A percentile compares a stretch with the other conserved stretches of the same genome.
Conservation (phyloP, 1,140 invertebrate genomes). For the Mercenaria mercenaria region DNA sequence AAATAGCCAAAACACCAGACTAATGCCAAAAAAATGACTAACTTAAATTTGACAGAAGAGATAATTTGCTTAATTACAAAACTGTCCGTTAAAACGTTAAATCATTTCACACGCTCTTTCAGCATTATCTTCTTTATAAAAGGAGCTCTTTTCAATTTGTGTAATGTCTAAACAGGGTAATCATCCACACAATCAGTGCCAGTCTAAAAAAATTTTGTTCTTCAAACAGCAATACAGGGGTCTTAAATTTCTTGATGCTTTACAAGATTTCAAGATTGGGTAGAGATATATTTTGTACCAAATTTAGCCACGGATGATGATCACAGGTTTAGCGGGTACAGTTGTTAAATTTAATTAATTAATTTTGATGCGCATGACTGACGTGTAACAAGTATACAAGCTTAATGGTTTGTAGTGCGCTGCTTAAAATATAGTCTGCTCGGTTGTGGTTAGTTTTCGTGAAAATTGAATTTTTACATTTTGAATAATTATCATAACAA, state of each 20-base stretch:
- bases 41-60: neutral
- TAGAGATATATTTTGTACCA: neutral
- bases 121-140: neutral
- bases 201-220: neutral
- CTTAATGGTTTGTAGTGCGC: no score
- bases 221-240: neutral
- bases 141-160: neutral
- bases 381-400: no score
- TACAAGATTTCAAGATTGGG: neutral
- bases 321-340: neutral
- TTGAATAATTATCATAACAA: no score
- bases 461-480: no score
- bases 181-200: neutral
- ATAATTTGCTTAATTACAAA: conserved; percentile 1
- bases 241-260: neutral
- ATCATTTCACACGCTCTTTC: neutral
- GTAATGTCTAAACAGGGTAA: neutral
- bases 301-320: neutral
- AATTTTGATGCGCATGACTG: neutral
- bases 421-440: no score
- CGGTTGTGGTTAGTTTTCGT: no score
- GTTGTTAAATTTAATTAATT: neutral
- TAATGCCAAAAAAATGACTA: neutral
- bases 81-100: neutral
- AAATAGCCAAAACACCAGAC: no score